Evolutionary conservation across 2,888 invertebrate species (phyloP).

Genomic region (Ormyrus rosae): DNA sequence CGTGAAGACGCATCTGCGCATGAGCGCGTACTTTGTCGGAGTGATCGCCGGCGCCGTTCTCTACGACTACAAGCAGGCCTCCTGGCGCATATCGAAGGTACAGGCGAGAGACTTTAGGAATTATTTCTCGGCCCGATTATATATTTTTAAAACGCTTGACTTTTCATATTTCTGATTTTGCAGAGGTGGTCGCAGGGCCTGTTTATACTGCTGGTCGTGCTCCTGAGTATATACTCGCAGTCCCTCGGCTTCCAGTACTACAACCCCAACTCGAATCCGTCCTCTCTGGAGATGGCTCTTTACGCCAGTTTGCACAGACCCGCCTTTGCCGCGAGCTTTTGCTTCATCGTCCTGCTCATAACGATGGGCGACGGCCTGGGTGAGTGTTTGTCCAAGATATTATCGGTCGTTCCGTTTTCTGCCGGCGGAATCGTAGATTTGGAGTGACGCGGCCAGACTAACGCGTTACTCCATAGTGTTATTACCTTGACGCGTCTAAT

Average conservation of each 20-base stretch:
- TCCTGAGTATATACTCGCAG: conserved; percentile 37
- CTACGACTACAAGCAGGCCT: conserved; percentile 60
- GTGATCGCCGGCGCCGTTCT: conserved; percentile 64
- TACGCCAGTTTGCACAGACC: conserved; percentile 65
- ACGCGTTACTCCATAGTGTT: too few relatives aligned
- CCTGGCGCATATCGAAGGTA: conserved; percentile 64
- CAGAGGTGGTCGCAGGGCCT: conserved; percentile 48
- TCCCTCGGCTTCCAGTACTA: conserved; percentile 60
- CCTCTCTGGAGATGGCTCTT: conserved; percentile 61
- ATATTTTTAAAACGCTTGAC: not conserved
- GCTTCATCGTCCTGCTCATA: conserved; percentile 61
- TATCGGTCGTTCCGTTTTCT: too few relatives aligned
- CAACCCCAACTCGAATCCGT: conserved; percentile 62
- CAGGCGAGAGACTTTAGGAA: too few relatives aligned
- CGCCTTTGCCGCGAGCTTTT: conserved; percentile 62
- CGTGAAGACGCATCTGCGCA: conserved; percentile 64
- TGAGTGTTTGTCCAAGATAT: conserved; percentile 37
- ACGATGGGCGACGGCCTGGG: conserved; percentile 67
- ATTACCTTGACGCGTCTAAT: too few relatives aligned
- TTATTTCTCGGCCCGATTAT: not conserved
- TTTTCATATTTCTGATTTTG: not conserved
- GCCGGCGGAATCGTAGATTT: too few relatives aligned
- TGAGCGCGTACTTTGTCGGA: conserved; percentile 64
- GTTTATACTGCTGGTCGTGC: conserved; percentile 42
- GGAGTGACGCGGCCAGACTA: too few relatives aligned